Percentiles rank a stretch among this genome's conserved stretches.
Evolutionary conservation across 2,113 vertebrate genomes (phyloP).

Genomic region (Lanius collurio): DNA sequence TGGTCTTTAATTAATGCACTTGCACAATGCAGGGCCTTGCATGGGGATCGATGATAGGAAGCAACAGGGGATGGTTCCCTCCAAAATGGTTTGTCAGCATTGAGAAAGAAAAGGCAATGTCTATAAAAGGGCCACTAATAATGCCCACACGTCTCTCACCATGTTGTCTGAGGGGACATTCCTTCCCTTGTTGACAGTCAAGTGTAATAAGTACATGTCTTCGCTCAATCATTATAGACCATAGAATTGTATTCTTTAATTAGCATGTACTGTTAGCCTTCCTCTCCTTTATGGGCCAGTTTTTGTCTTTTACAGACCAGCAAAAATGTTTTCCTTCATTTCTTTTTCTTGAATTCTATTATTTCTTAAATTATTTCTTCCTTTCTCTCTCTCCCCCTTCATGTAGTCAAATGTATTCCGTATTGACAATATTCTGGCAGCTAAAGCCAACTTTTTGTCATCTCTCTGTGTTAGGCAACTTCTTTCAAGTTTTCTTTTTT

Average conservation of each 20-base stretch:
- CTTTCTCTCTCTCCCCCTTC: not conserved
- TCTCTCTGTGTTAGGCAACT: not conserved
- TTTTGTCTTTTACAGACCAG: conserved; percentile 4
- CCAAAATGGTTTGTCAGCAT: conserved; percentile 64
- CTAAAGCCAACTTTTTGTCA: not conserved
- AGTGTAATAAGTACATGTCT: conserved; percentile 69
- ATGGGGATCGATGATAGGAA: conserved; percentile 63
- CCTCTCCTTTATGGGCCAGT: conserved; percentile 1
- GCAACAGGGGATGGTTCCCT: conserved; percentile 66
- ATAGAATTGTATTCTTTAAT: conserved; percentile 67
- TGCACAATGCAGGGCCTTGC: conserved; percentile 47
- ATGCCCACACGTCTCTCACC: conserved; percentile 75
- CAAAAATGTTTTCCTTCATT: not conserved
- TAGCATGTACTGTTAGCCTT: conserved; percentile 60
- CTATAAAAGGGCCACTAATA: conserved; percentile 63
- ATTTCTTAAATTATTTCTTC: not conserved
- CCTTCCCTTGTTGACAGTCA: conserved; percentile 63
- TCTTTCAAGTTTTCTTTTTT: not conserved
- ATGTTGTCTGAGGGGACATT: conserved; percentile 64
- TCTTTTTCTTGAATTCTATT: not conserved
- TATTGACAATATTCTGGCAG: not conserved
- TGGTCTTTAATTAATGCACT: conserved; percentile 62
- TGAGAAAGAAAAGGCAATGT: conserved; percentile 60
- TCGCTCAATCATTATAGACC: conserved; percentile 61
- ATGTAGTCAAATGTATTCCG: not conserved